These are phyloP conservation scores for Urechis unicinctus DNA, from an alignment of 2,888 invertebrate species.

Conservation along the genomic window DNA sequence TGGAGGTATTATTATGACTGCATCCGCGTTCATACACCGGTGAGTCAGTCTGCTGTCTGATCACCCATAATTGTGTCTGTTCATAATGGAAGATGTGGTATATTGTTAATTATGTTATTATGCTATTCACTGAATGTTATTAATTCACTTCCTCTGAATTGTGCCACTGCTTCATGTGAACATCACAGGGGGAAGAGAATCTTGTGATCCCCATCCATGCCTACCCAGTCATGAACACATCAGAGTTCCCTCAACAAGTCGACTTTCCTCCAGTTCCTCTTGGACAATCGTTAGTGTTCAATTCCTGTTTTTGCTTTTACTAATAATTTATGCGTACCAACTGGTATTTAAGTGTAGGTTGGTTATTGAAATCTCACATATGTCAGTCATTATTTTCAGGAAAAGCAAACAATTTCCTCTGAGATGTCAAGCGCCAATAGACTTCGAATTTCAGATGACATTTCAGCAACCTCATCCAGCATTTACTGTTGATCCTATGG, in stretches of 20 bases:
- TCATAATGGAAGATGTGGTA: no score
- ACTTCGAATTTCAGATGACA: conserved; percentile 46
- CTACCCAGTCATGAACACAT: conserved; percentile 46
- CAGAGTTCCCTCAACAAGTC: conserved; percentile 40
- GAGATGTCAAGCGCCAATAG: conserved; percentile 44
- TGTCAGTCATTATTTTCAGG: neutral
- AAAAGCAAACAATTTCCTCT: conserved; percentile 28
- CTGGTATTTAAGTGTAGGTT: neutral
- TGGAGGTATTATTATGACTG: conserved; percentile 50
- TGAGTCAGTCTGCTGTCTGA: no score
- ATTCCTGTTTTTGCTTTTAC: no score
- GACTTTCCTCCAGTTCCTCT: conserved; percentile 44
- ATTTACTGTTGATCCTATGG: conserved; percentile 41
- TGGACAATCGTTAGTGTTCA: conserved; percentile 34
- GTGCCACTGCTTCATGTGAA: no score
- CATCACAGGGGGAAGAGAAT: conserved; percentile 50
- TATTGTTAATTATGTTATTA: no score
- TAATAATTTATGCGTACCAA: no score
- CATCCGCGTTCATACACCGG: conserved; percentile 44
- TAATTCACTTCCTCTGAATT: no score
- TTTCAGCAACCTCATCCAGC: conserved; percentile 42
- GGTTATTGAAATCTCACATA: neutral
- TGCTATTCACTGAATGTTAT: no score
- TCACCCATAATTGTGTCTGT: no score
- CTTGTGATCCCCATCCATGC: conserved; percentile 49